A percentile compares a stretch with the other conserved stretches of the same genome.
phyloP scores from a whole-genome alignment of 2,888 invertebrate species.

The Digitonthophagus gazella region DNA sequence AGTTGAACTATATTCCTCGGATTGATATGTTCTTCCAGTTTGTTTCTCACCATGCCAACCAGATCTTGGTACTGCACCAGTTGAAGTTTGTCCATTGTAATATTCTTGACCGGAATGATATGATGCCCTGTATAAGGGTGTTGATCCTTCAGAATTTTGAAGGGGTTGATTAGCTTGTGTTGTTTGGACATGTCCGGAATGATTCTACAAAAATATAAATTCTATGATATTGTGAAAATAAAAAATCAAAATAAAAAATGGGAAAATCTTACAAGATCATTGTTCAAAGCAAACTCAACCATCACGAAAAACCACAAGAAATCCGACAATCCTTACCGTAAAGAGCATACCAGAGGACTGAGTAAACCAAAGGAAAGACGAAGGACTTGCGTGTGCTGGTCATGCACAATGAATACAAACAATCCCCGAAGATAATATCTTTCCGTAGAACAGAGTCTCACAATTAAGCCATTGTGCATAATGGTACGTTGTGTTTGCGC shows the following conservation, averaged over 20 bases:
- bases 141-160: constrained; percentile 51
- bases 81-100: constrained; percentile 46
- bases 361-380: constrained; percentile 22
- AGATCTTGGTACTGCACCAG: constrained; percentile 47
- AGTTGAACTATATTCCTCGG: constrained; percentile 45
- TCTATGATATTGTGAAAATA: not conserved
- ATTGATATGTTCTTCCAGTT: constrained; percentile 40
- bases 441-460: constrained; percentile 43
- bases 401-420: constrained; percentile 44
- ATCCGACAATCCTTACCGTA: not conserved
- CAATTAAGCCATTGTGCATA: constrained; percentile 28
- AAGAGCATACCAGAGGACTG: constrained; percentile 19
- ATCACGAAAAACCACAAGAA: constrained; percentile 28
- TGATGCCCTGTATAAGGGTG: constrained; percentile 56
- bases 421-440: constrained; percentile 46
- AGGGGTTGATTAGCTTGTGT: constrained; percentile 49
- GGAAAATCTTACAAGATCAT: constrained; percentile 37
- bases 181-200: constrained; percentile 50
- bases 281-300: constrained; percentile 43
- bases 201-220: constrained; percentile 40
- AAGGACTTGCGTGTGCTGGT: constrained; percentile 39
- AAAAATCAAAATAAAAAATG: not conserved
- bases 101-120: constrained; percentile 56
- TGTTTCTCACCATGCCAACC: constrained; percentile 44
- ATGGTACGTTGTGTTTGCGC: not conserved